Evolutionary conservation across 2,888 invertebrate species (phyloP).

Genomic region (Lithosia quadra): DNA sequence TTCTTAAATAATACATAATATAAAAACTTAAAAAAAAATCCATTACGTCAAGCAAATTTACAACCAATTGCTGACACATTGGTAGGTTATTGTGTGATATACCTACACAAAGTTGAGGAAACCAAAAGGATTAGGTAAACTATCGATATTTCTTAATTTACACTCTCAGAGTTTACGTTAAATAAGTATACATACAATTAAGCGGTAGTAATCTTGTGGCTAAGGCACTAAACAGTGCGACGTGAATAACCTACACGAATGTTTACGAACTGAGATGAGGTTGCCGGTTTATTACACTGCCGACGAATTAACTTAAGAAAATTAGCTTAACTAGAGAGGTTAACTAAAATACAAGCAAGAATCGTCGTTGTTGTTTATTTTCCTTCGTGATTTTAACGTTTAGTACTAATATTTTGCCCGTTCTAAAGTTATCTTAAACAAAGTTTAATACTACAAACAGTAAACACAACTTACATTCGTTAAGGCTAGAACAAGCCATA

Average conservation of each 20-base stretch:
- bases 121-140: neutral
- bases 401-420: too few relatives aligned
- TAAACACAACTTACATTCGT: slow-evolving; percentile 74
- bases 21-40: too few relatives aligned
- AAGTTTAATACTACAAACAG: neutral
- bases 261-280: neutral
- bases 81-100: neutral
- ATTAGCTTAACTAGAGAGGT: too few relatives aligned
- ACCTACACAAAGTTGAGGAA: neutral
- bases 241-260: too few relatives aligned
- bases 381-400: too few relatives aligned
- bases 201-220: neutral
- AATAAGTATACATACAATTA: too few relatives aligned
- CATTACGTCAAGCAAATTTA: neutral
- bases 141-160: neutral
- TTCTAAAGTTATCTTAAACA: too few relatives aligned
- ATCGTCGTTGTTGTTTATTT: too few relatives aligned
- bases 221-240: neutral
- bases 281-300: neutral
- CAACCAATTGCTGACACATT: neutral
- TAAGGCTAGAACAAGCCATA: slow-evolving; percentile 78
- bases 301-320: neutral
- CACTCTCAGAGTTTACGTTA: neutral
- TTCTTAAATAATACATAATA: too few relatives aligned
- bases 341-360: too few relatives aligned